Base-by-base conservation (phyloP, 2,113 vertebrate genomes). In the Bujurquina vittata region DNA sequence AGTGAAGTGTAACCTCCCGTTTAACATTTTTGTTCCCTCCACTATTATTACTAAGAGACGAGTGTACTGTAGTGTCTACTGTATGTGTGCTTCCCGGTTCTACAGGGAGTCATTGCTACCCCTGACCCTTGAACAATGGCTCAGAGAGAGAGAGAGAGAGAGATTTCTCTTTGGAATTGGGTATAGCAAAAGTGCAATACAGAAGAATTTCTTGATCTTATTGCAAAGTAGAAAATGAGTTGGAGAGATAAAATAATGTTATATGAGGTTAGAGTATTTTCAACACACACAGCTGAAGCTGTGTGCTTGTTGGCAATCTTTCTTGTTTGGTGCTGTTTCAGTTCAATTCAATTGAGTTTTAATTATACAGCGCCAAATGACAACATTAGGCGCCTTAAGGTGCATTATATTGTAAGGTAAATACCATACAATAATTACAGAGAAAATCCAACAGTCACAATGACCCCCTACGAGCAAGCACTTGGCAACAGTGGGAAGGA, bases 151-250 rank as follows among this genome's bases (percentile, higher is more conserved):
- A 54, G 52, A 20, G 46, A 46, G 7, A 55, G 49, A 10, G 54
- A 52, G 10, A 52, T 20, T 17, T 54, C 26, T 54, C 67, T 49
- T 54, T 0, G 2, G 26, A 26, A 72, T 3, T 54, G 43, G 46
- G 18, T 31, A 72, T n/a, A 52, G 65, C 43, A 72, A 72, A 72
- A 72, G 43, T n/a, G 26, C 65, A 72, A 52, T 72, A 52, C 65
- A 20, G 65, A 1, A 31, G 17, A 52, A 69, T 72, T 72, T 52
- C 26, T 72, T 72, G 23, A 72, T 72, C 46, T 72, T 72, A 72
- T 31, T 72, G 65, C 65, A 52, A 52, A 52, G 65, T 8, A 52
- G 65, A 52, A 72, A 72, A 72, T 17, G 43, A 31, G 65, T 31
- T 52, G 43, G 65, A 54, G 67, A 54, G 18, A 33, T 54, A 72